Percentiles rank a stretch among this genome's conserved stretches.
These are phyloP conservation scores for Jacana jacana DNA, from an alignment of 2,113 vertebrate species.

Conservation along the genomic window DNA sequence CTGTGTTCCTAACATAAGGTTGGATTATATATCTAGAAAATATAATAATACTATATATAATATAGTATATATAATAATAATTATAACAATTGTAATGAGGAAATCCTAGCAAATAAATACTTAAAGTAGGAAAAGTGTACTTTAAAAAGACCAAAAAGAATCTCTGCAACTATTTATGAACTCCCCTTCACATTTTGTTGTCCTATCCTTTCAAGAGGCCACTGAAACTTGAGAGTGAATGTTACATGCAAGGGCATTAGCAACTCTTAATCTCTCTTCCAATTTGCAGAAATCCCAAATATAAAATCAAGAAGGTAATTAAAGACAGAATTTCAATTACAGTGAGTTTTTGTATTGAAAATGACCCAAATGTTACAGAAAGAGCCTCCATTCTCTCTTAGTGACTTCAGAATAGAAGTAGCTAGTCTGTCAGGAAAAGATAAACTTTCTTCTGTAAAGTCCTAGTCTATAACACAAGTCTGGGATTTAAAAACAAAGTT, in stretches of 20 bases:
- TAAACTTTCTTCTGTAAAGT: not conserved
- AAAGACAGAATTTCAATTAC: not conserved
- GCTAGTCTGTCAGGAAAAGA: not conserved
- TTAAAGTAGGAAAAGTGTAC: not conserved
- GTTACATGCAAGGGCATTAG: not conserved
- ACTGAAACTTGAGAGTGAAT: not conserved
- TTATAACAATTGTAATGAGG: not conserved
- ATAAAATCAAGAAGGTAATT: constrained; percentile 32
- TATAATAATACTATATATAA: too few species aligned
- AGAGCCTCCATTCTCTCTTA: not conserved
- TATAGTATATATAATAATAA: too few species aligned
- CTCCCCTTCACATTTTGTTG: not conserved
- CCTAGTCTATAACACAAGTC: not conserved
- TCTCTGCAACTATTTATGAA: not conserved
- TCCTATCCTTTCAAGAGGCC: not conserved
- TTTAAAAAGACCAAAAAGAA: not conserved
- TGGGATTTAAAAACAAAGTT: not conserved
- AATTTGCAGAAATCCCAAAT: not conserved
- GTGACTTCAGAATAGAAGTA: not conserved
- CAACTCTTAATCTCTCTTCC: not conserved
- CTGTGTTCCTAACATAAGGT: not conserved
- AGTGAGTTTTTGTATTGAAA: not conserved
- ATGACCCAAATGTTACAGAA: constrained; percentile 12
- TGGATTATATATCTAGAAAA: not conserved
- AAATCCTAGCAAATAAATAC: not conserved